Evolutionary conservation across 2,888 invertebrate species (phyloP).

Genomic region (Euclidia mi): DNA sequence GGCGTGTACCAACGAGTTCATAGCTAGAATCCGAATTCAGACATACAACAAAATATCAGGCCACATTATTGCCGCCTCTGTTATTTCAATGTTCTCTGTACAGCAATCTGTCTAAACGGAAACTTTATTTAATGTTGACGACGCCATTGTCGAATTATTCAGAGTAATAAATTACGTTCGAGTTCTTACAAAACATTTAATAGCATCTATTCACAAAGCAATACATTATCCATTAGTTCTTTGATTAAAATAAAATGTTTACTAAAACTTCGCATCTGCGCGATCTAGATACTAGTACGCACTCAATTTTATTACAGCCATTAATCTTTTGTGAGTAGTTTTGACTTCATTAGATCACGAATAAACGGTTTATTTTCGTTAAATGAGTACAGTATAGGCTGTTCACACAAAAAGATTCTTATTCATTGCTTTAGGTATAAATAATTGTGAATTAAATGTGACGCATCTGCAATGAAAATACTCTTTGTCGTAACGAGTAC

Average conservation of each 20-base stretch:
- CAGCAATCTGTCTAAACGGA: too few relatives aligned
- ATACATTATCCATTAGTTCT: too few relatives aligned
- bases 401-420: not conserved
- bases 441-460: constrained; percentile 15
- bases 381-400: constrained; percentile 9
- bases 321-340: constrained; percentile 4
- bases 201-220: too few relatives aligned
- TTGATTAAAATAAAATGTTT: not conserved
- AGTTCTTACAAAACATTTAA: too few relatives aligned
- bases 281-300: not conserved
- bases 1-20: too few relatives aligned
- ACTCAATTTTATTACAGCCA: not conserved
- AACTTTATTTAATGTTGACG: too few relatives aligned
- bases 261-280: not conserved
- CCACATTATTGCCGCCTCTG: too few relatives aligned
- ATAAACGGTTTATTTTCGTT: constrained; percentile 6
- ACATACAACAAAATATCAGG: too few relatives aligned
- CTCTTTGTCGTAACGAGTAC: constrained; percentile 36
- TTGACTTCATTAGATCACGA: not conserved
- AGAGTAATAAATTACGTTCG: too few relatives aligned
- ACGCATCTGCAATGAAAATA: constrained; percentile 32
- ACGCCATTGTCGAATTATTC: too few relatives aligned
- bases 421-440: constrained; percentile 17
- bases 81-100: too few relatives aligned
- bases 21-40: too few relatives aligned